A percentile compares a stretch with the other conserved stretches of the same genome.
phyloP scores from a whole-genome alignment of 2,113 vertebrate species.

The Saccopteryx bilineata region DNA sequence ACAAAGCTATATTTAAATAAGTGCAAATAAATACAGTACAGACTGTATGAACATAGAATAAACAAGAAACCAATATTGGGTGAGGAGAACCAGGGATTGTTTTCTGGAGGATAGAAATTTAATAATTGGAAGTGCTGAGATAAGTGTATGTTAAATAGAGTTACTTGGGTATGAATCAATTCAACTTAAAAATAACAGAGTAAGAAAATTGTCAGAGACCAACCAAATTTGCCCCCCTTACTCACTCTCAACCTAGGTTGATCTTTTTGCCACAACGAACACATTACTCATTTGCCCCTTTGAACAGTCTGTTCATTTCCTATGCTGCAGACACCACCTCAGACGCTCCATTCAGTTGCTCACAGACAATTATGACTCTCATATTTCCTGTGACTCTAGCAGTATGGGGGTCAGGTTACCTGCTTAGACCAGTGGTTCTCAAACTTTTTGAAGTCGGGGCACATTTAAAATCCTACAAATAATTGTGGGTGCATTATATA shows the following conservation, averaged over 20 bases:
- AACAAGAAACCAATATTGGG: neutral
- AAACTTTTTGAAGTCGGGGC: neutral
- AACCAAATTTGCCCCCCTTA: conserved; percentile 2
- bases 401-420: conserved; percentile 14
- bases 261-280: neutral
- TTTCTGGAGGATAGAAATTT: neutral
- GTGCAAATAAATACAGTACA: conserved; percentile 30
- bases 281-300: neutral
- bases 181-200: neutral
- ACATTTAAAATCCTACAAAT: neutral
- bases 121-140: neutral
- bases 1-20: conserved; percentile 27
- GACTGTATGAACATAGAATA: neutral
- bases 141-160: neutral
- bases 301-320: conserved; percentile 53
- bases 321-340: conserved; percentile 3
- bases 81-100: neutral
- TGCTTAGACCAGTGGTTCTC: neutral
- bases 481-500: too few relatives aligned
- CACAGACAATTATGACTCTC: conserved; percentile 66
- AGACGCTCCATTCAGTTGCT: neutral
- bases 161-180: conserved; percentile 40
- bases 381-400: conserved; percentile 61
- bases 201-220: conserved; percentile 37
- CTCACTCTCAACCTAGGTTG: neutral